Evolutionary conservation across 2,888 invertebrate genomes (phyloP), one percentile per base, ranked within the genome.

Genomic region (Cantharis nigra): DNA sequence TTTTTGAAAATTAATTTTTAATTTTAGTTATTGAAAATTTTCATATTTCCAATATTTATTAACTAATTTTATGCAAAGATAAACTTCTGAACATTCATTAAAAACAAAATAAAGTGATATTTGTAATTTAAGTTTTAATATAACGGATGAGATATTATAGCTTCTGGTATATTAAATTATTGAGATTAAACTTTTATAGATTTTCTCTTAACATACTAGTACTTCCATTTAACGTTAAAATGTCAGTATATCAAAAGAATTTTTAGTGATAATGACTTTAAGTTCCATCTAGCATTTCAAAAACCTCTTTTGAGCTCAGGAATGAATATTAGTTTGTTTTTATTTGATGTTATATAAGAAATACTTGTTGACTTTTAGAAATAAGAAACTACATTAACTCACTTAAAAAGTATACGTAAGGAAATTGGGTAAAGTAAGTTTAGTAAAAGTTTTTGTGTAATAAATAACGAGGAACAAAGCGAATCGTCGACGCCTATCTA

Each of bases 401-500:
- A 26, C 63, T 26, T 26, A 64, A 72, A 72, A 72, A 67, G 65
- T 67, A 20, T 67, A 67, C 65, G 65, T 67, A 67, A 67, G 65
- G 65, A 67, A 67, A 67, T 67, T 67, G 65, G 26, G 65, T 67
- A 67, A 67, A 67, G 65, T 67, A 67, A 67, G 65, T 67, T 67
- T 67, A 67, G 65, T 67, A 67, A 67, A 72, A 65, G 11, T 16
- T 65, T 71, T 69, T 30, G 20, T 74, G 63, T 69, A 70, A 74
- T 74, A 70, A 74, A 74, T 70, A 74, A 14, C 74, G 69, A 26
- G 20, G 74, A 69, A 49, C 69, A 69, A 49, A 69, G 63, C n/a
- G 14, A 20, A 69, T 67, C 67, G 33, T 30, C 72, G 69, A 73
- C 30, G 16, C 23, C 16, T 65, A 73, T 64, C 64, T 64, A 75